phyloP scores from a whole-genome alignment of 2,888 invertebrate species.

The Trichogramma dendrolimi region DNA sequence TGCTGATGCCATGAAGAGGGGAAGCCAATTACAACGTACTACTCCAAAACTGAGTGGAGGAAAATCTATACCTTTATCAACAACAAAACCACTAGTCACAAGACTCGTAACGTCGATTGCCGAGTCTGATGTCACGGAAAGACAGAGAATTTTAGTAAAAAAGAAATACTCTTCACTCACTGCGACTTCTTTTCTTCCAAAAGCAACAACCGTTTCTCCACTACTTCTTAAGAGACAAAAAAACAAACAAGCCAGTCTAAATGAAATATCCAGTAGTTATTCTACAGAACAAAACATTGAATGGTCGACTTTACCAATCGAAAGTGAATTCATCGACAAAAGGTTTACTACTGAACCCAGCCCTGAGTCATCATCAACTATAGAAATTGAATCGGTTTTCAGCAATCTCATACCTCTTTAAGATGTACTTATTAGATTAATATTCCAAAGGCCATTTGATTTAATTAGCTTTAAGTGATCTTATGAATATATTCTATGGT shows the following conservation, averaged over 20 bases:
- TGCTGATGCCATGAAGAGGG: slow-evolving; percentile 45
- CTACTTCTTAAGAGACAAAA: slow-evolving; percentile 16
- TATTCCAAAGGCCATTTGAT: slow-evolving; percentile 14
- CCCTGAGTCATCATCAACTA: slow-evolving; percentile 48
- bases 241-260: slow-evolving; percentile 31
- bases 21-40: slow-evolving; percentile 40
- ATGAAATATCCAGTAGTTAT: slow-evolving; percentile 39
- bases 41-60: slow-evolving; percentile 30
- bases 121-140: slow-evolving; percentile 53
- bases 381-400: slow-evolving; percentile 50
- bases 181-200: slow-evolving; percentile 43
- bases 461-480: slow-evolving; percentile 7
- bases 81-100: slow-evolving; percentile 48
- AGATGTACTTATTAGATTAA: slow-evolving; percentile 14
- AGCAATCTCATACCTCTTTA: slow-evolving; percentile 42
- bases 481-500: slow-evolving; percentile 12
- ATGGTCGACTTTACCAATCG: slow-evolving; percentile 48
- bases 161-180: slow-evolving; percentile 48
- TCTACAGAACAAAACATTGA: slow-evolving; percentile 39
- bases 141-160: slow-evolving; percentile 51
- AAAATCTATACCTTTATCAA: slow-evolving; percentile 28
- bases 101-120: slow-evolving; percentile 53
- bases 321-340: slow-evolving; percentile 42
- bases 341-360: slow-evolving; percentile 43
- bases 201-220: slow-evolving; percentile 18